Evolutionary conservation across 92 coral and sea anemone genomes (phyloP).

Genomic region (Virgularia gustaviana): DNA sequence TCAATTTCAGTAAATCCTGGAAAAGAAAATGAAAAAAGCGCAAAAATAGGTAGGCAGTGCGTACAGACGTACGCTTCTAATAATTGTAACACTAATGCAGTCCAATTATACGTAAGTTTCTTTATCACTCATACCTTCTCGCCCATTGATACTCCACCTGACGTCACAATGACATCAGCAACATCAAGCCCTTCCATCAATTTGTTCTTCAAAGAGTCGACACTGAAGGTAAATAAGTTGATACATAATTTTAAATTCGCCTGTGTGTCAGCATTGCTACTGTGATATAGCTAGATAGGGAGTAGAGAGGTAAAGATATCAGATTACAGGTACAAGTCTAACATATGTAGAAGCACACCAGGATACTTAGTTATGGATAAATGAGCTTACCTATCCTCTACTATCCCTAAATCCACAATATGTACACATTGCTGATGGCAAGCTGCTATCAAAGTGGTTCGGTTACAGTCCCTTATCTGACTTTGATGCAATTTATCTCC

Average conservation of each 20-base stretch:
- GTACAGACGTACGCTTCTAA: no score
- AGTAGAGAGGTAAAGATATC: no score
- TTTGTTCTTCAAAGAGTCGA: constrained; percentile 51
- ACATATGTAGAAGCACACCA: no score
- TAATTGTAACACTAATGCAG: no score
- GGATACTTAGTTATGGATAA: no score
- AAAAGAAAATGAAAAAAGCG: neutral
- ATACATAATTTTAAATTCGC: no score
- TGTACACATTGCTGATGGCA: constrained; percentile 67
- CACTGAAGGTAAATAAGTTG: no score
- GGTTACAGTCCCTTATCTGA: constrained; percentile 91
- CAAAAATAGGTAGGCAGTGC: no score
- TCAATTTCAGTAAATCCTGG: constrained; percentile 82
- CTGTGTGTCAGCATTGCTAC: no score
- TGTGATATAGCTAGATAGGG: no score
- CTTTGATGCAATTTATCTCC: constrained; percentile 60
- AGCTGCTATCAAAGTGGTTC: constrained; percentile 69
- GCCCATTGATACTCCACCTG: constrained; percentile 99
- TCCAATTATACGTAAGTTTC: no score
- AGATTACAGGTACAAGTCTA: no score
- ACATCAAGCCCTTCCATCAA: constrained; percentile 65
- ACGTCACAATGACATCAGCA: constrained; percentile 81
- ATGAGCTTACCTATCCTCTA: constrained; percentile 59
- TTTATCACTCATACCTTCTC: constrained; percentile 59
- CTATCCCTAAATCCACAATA: constrained; percentile 78